Percentiles rank a stretch among this genome's conserved stretches.
Conservation (phyloP, 1,140 invertebrate species). For the Danaus melanippus region DNA sequence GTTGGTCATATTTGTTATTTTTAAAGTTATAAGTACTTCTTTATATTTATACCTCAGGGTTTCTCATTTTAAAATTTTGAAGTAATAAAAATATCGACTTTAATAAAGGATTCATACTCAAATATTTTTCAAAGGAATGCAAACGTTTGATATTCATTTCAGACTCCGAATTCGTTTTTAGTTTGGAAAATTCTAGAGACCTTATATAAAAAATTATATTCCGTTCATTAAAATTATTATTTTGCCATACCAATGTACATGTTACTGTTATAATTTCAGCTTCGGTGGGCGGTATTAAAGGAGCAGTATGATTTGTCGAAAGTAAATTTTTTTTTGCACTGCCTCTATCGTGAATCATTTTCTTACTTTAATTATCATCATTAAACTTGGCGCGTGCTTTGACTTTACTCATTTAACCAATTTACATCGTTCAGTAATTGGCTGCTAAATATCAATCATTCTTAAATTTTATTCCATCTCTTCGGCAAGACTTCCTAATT, state of each 20-base stretch:
- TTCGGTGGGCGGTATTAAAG: conserved; percentile 68
- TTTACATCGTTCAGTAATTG: conserved; percentile 26
- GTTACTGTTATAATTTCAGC: conserved; percentile 53
- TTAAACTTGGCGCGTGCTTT: conserved; percentile 35
- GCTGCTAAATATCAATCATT: conserved; percentile 20
- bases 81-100: neutral
- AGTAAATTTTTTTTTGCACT: conserved; percentile 65
- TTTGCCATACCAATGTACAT: too few relatives aligned
- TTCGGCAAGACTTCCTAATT: too few relatives aligned
- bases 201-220: too few relatives aligned
- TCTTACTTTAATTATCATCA: conserved; percentile 51
- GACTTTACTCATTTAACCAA: conserved; percentile 46
- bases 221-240: too few relatives aligned
- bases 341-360: conserved; percentile 28
- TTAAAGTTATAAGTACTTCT: neutral
- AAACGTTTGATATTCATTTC: too few relatives aligned
- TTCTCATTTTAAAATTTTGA: neutral
- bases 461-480: too few relatives aligned
- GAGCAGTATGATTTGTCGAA: conserved; percentile 55
- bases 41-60: neutral
- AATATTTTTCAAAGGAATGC: neutral
- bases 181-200: too few relatives aligned
- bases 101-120: neutral
- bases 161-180: too few relatives aligned
- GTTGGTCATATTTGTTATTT: conserved; percentile 22